Conservation (phyloP, 2,113 vertebrate genomes). For the Calyptommatus sinebrachiatus region DNA sequence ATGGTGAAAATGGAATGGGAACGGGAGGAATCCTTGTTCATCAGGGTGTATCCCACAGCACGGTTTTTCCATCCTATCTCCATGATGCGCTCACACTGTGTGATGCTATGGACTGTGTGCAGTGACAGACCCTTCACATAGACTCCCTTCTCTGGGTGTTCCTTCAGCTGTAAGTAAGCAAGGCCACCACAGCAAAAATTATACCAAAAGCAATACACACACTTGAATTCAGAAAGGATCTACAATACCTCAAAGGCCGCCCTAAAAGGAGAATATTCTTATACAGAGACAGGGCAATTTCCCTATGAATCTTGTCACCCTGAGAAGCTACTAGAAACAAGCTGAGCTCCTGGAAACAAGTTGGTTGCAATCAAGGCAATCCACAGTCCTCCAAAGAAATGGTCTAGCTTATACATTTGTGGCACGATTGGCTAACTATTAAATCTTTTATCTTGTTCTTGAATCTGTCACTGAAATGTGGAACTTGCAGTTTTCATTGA, state of each 20-base stretch:
- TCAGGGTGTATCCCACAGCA: slow-evolving; percentile 83
- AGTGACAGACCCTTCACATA: slow-evolving; percentile 83
- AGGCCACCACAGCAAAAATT: fast-evolving
- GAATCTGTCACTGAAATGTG: background rate
- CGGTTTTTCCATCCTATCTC: slow-evolving; percentile 84
- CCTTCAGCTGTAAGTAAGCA: slow-evolving; percentile 78
- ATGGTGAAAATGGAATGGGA: slow-evolving; percentile 90
- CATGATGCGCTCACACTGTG: slow-evolving; percentile 82
- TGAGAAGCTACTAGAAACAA: background rate
- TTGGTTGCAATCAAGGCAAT: background rate
- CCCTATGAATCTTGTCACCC: too few relatives aligned
- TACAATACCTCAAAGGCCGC: fast-evolving
- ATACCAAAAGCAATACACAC: background rate
- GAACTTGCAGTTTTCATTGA: background rate
- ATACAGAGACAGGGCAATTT: background rate
- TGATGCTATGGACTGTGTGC: slow-evolving; percentile 79
- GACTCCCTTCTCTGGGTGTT: slow-evolving; percentile 83
- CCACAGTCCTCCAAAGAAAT: background rate
- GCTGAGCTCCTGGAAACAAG: background rate
- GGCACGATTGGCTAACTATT: background rate
- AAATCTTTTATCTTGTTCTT: background rate
- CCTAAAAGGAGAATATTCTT: fast-evolving
- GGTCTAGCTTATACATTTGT: background rate
- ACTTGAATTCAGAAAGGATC: background rate
- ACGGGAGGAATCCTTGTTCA: slow-evolving; percentile 88